These are phyloP conservation scores for Baccha elongata DNA, from an alignment of 2,888 invertebrate species.

Conservation along the genomic window DNA sequence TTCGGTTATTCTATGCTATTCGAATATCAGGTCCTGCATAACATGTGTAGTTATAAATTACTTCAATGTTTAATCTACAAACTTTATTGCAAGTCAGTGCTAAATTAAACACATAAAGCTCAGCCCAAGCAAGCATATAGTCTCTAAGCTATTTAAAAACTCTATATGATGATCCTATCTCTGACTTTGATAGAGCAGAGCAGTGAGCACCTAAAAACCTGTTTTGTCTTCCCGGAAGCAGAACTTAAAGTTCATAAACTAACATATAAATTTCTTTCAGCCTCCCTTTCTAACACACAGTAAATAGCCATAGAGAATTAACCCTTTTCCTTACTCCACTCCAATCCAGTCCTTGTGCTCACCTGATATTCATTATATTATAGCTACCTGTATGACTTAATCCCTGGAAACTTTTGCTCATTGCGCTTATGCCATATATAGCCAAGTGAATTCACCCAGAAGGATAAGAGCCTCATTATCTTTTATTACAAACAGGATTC, in stretches of 20 bases:
- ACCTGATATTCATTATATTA: neutral
- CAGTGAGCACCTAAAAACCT: constrained; percentile 14
- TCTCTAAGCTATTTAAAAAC: constrained; percentile 2
- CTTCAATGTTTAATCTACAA: neutral
- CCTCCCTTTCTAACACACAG: neutral
- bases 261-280: constrained; percentile 2
- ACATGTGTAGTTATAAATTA: neutral
- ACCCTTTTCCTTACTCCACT: neutral
- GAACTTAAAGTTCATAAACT: constrained; percentile 23
- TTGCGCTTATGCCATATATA: neutral
- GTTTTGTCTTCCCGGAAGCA: constrained; percentile 1
- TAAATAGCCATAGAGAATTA: neutral
- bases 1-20: too few species aligned
- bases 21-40: too few species aligned
- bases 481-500: constrained; percentile 7
- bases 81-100: neutral
- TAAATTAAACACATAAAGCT: constrained; percentile 8
- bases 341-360: neutral
- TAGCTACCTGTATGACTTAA: constrained; percentile 20
- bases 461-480: constrained; percentile 22
- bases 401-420: constrained; percentile 14
- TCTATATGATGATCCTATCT: constrained; percentile 17
- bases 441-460: constrained; percentile 1
- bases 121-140: neutral
- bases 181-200: constrained; percentile 7